Evolutionary conservation across 2,888 invertebrate species (phyloP).

Genomic region (Exephanes ischioxanthus): DNA sequence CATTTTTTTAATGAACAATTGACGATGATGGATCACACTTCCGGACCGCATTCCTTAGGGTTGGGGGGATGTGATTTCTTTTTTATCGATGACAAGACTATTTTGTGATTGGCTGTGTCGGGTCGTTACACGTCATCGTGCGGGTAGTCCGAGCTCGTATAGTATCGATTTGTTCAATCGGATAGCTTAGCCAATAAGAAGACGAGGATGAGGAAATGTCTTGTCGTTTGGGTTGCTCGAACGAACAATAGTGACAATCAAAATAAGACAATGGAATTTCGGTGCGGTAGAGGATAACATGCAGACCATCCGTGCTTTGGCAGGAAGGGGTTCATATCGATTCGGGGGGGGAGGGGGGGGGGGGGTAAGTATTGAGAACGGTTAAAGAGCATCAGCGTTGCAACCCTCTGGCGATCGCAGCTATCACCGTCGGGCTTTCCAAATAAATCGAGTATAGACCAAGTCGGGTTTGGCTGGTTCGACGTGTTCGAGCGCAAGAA

Average conservation of each 20-base stretch:
- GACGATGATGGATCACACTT: conserved; percentile 5
- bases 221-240: not conserved
- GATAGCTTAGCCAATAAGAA: not conserved
- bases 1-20: not conserved
- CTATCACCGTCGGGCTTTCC: conserved; percentile 30
- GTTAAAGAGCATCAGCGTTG: conserved; percentile 7
- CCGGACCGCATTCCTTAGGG: not conserved
- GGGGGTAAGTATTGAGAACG: conserved; percentile 10
- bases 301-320: not conserved
- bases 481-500: conserved; percentile 46
- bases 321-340: conserved; percentile 7
- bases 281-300: not conserved
- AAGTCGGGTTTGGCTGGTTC: not conserved
- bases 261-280: not conserved
- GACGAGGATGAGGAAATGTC: not conserved
- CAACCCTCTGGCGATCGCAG: conserved; percentile 28
- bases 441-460: conserved; percentile 56
- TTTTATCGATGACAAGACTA: conserved; percentile 15
- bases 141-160: not conserved
- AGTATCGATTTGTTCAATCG: conserved; percentile 2
- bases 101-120: conserved; percentile 20
- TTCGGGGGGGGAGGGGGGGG: not conserved
- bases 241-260: not conserved
- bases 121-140: not conserved
- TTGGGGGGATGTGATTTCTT: not conserved